Percentiles rank a stretch among this genome's conserved stretches.
These are phyloP conservation scores for Nineta flava DNA, from an alignment of 2,888 invertebrate species.

Conservation along the genomic window DNA sequence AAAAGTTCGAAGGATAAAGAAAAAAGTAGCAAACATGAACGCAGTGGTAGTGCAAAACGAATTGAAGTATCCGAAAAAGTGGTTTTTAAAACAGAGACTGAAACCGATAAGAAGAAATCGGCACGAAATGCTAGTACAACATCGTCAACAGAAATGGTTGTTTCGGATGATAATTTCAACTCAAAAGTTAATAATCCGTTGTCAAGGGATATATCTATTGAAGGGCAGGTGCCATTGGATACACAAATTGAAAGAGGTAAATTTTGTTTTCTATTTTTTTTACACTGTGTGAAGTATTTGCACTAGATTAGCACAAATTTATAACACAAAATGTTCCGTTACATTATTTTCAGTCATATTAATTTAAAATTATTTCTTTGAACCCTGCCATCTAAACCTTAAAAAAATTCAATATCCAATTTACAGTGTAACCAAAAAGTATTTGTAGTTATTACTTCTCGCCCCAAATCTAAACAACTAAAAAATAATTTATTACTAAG, in stretches of 20 bases:
- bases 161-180: background rate
- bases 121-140: background rate
- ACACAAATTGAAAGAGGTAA: conserved; percentile 7
- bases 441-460: too few species aligned
- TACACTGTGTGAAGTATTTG: background rate
- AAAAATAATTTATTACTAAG: too few species aligned
- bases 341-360: too few species aligned
- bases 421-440: too few species aligned
- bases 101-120: background rate
- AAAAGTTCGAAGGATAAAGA: conserved; percentile 1
- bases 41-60: background rate
- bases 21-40: background rate
- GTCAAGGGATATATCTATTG: conserved; percentile 7
- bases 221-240: conserved; percentile 5
- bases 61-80: background rate
- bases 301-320: too few species aligned
- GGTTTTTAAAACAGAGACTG: background rate
- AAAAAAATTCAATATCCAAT: too few species aligned
- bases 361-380: too few species aligned
- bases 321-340: too few species aligned
- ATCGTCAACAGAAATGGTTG: background rate
- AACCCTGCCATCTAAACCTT: too few species aligned
- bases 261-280: background rate
- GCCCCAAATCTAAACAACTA: too few species aligned
- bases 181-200: conserved; percentile 5